These are phyloP conservation scores for Parotocinclus haroldoi DNA, from an alignment of 2,797 vertebrate species.

Conservation along the genomic window DNA sequence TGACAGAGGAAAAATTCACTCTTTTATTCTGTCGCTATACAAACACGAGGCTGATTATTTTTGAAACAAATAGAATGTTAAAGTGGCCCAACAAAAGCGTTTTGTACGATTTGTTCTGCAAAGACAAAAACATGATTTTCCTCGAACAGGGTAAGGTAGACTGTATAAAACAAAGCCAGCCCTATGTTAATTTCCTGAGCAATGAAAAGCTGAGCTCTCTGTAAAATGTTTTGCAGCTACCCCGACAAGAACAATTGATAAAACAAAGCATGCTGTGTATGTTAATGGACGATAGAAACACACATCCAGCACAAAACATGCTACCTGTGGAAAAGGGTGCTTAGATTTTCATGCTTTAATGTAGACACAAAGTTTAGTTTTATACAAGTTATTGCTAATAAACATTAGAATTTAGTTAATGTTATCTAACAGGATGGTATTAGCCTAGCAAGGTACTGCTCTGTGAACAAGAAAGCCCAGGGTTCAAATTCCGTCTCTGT, in stretches of 20 bases:
- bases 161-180: conserved; percentile 43
- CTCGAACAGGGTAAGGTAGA: conserved; percentile 23
- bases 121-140: conserved; percentile 35
- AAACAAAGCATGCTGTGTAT: conserved; percentile 42
- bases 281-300: conserved; percentile 35
- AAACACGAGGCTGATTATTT: conserved; percentile 47
- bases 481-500: too few species aligned
- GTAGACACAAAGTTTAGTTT: too few species aligned
- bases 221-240: conserved; percentile 46
- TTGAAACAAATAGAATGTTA: conserved; percentile 44
- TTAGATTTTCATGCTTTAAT: conserved; percentile 5
- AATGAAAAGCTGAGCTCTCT: conserved; percentile 41
- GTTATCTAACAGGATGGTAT: too few species aligned
- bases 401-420: too few species aligned
- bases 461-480: too few species aligned
- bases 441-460: too few species aligned
- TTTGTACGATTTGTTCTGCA: conserved; percentile 42
- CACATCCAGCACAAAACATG: conserved; percentile 5
- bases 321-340: not conserved
- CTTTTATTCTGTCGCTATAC: conserved; percentile 32
- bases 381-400: too few species aligned
- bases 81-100: conserved; percentile 23
- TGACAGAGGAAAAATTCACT: conserved; percentile 34
- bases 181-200: conserved; percentile 54
- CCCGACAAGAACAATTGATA: conserved; percentile 39